A percentile compares a stretch with the other conserved stretches of the same genome.
phyloP scores from a whole-genome alignment of 2,888 invertebrate species.

The Cosmia trapezina region DNA sequence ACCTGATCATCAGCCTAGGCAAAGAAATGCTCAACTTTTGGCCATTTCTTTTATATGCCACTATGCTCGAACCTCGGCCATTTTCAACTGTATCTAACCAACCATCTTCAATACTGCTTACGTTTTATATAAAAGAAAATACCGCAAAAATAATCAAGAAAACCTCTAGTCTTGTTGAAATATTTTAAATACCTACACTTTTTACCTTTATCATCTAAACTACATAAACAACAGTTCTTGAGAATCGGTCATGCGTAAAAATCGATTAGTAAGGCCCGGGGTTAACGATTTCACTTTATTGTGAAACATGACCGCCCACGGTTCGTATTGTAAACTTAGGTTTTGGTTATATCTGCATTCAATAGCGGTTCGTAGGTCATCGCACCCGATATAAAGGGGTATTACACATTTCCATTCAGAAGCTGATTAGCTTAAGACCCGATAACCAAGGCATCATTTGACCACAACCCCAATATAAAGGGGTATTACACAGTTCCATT shows the following conservation, averaged over 20 bases:
- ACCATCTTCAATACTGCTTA: background rate
- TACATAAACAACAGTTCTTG: slow-evolving; percentile 12
- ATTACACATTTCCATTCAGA: background rate
- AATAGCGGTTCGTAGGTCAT: slow-evolving; percentile 2
- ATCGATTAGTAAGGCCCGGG: slow-evolving; percentile 35
- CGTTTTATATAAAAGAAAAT: slow-evolving; percentile 11
- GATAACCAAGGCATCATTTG: background rate
- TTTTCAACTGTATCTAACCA: background rate
- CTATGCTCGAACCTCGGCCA: background rate
- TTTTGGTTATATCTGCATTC: slow-evolving; percentile 4
- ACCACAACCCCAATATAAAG: background rate
- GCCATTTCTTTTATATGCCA: background rate
- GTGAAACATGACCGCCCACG: slow-evolving; percentile 30
- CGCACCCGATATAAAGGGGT: slow-evolving; percentile 8
- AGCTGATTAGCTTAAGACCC: background rate
- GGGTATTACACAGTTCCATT: background rate
- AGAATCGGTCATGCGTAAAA: slow-evolving; percentile 45
- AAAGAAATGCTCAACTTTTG: background rate
- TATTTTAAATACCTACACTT: slow-evolving; percentile 20
- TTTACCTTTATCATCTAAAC: slow-evolving; percentile 17
- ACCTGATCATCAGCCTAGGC: background rate
- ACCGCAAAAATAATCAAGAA: slow-evolving; percentile 4
- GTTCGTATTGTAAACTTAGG: background rate
- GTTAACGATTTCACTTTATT: slow-evolving; percentile 52
- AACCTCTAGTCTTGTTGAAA: background rate